phyloP scores from a whole-genome alignment of 1,140 invertebrate species.

The Leucophenga varia region DNA sequence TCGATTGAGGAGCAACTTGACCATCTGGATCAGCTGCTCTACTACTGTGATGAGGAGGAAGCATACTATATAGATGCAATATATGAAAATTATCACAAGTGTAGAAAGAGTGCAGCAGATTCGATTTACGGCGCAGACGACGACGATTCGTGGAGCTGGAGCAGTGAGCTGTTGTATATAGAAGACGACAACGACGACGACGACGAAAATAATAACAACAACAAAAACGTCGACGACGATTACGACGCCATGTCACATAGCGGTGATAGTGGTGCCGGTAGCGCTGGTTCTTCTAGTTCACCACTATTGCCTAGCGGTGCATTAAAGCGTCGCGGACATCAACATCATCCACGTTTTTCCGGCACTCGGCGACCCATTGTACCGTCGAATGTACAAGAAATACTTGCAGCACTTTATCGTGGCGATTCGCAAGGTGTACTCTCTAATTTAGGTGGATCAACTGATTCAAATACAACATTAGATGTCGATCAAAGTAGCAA shows the following conservation, averaged over 20 bases:
- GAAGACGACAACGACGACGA: constrained; percentile 17
- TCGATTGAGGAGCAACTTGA: constrained; percentile 49
- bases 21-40: constrained; percentile 41
- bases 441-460: constrained; percentile 36
- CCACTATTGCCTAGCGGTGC: constrained; percentile 40
- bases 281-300: constrained; percentile 61
- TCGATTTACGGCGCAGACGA: too few relatives aligned
- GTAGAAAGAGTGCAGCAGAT: neutral
- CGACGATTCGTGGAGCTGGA: neutral
- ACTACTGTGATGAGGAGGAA: constrained; percentile 48
- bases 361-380: constrained; percentile 56
- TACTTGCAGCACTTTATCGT: constrained; percentile 52
- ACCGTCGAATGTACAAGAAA: constrained; percentile 47
- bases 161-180: constrained; percentile 12
- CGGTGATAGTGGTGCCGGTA: constrained; percentile 55
- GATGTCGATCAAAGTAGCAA: too few relatives aligned
- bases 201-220: constrained; percentile 21
- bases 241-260: constrained; percentile 30
- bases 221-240: constrained; percentile 22
- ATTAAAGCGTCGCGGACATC: constrained; percentile 72
- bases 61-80: constrained; percentile 34
- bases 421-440: constrained; percentile 42
- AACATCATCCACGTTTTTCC: constrained; percentile 70
- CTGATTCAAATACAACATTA: neutral
- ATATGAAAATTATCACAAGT: constrained; percentile 30